Evolutionary conservation across 2,113 vertebrate species (phyloP), one percentile per base, ranked within the genome.

Genomic region (Lipotes vexillifer): DNA sequence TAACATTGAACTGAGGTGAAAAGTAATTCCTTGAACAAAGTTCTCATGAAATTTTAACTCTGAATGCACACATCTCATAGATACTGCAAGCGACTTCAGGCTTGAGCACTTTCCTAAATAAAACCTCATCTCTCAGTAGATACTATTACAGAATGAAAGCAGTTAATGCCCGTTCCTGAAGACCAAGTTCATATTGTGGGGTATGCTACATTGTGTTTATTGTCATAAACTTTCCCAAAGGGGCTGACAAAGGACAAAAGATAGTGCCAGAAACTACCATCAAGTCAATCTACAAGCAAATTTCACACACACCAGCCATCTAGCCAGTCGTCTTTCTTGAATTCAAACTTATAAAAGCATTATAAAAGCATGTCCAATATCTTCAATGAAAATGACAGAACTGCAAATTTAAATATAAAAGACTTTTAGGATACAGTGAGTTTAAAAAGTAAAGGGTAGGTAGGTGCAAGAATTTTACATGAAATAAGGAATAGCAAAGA

Each of bases 31-130:
- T 97, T 90, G 81, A 88, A 81, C 77, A 95, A 93, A 95, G 86
- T 96, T 65, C 57, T 89, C 69, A 68, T 59, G 77, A 97, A 97
- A 88, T 93, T 77, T 85, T 92, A 93, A 82, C 89, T 96, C 69
- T 36, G 33, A 90, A 84, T 25, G 38, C 71, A 94, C 6, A 33
- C 33, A 78, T 80, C 57, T 96, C 75, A 82, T 15, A 69, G 87
- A 83, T 4, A 75, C 33, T 17, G 92, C 8, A 5, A 74, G 6
- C 23, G 20, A 94, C 55, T 49, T 3, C 78, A 90, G 2, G 41
- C 38, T 96, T 41, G 38, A 74, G 71, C 20, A 75, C 38, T 78
- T 36, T 77, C 31, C 57, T 88, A 84, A 90, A 69, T 61, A 72
- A 69, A 66, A 72, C 80, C 27, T 59, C 41, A 46, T 38, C 9